Evolutionary conservation across 2,888 invertebrate genomes (phyloP), one percentile per base, ranked within the genome.

Genomic region (Cotesia congregata): DNA sequence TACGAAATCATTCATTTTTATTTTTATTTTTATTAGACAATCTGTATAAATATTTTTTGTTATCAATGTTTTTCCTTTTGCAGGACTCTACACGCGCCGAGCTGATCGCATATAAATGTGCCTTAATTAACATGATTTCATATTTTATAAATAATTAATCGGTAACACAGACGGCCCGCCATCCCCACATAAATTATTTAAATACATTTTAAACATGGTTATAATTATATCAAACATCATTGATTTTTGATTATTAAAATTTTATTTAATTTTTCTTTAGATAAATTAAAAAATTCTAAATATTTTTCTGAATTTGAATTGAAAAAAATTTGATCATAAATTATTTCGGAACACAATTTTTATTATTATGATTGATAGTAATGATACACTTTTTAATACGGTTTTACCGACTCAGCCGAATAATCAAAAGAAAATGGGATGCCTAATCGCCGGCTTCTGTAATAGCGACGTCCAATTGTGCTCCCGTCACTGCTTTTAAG

Each of bases 91-190:
- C 70, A 75, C 64, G 69, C 60, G 40, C 17, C 74, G 40, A 71
- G 64, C 68, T 64, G 41, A 40, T 70, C 67, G 71, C 74, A 72
- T 77, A 71, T 50, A 72, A 77, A 78, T 69, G 78, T 69, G 72
- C 68, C 60, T 62, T 77, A 74, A 78, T 74, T 78, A 75, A 72
- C 74, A 77, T 74, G 70, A 74, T 77, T 77, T 65, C 12, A 62
- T 17, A 39, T 50, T 38, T 68, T 62, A 67, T 72, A 76, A 15
- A 65, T 40, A 41, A 59, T 60, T 38, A 61, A 20, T 39, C 38
- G 68, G 12, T 64, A 17, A 17, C 70, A 9, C 38, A 60, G 17
- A 71, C 30, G 30, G 30, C 3, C 30, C 30, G 30, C 38, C 38
- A 38, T 20, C 15, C 39, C 41, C 68, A 40, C 20, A 12, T 64